phyloP scores from a whole-genome alignment of 2,797 vertebrate species.

The Erethizon dorsatum region DNA sequence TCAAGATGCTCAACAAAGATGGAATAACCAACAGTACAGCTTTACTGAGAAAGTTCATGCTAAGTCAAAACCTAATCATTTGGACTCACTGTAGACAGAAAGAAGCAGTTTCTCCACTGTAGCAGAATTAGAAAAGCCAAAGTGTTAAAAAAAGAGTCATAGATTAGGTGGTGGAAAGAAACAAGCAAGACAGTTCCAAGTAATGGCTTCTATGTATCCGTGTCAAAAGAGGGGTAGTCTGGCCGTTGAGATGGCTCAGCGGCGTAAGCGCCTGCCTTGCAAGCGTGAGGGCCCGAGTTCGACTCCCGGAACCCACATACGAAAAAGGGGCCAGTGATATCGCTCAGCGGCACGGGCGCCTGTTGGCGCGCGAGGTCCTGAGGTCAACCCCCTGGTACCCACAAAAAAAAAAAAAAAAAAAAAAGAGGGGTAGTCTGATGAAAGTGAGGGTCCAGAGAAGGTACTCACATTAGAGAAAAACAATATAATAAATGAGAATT shows the following conservation, averaged over 20 bases:
- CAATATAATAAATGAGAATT: not conserved
- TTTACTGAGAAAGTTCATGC: conserved; percentile 1
- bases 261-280: too few relatives aligned
- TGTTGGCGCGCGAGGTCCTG: too few relatives aligned
- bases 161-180: conserved; percentile 14
- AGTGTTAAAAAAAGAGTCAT: not conserved
- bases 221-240: not conserved
- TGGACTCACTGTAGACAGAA: not conserved
- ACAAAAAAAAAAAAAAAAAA: too few relatives aligned
- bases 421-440: not conserved
- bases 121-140: not conserved
- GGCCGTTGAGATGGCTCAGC: too few relatives aligned
- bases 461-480: not conserved
- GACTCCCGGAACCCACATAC: too few relatives aligned
- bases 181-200: not conserved
- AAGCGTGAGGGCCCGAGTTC: too few relatives aligned
- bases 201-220: conserved; percentile 23
- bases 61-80: not conserved
- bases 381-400: too few relatives aligned
- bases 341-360: too few relatives aligned
- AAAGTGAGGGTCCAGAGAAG: conserved; percentile 24
- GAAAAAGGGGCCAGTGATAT: too few relatives aligned
- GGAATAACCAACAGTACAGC: not conserved
- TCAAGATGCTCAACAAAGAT: conserved; percentile 1
- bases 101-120: not conserved